Percentiles rank a stretch among this genome's conserved stretches.
phyloP scores from a whole-genome alignment of 2,113 vertebrate species.

The Felis catus region DNA sequence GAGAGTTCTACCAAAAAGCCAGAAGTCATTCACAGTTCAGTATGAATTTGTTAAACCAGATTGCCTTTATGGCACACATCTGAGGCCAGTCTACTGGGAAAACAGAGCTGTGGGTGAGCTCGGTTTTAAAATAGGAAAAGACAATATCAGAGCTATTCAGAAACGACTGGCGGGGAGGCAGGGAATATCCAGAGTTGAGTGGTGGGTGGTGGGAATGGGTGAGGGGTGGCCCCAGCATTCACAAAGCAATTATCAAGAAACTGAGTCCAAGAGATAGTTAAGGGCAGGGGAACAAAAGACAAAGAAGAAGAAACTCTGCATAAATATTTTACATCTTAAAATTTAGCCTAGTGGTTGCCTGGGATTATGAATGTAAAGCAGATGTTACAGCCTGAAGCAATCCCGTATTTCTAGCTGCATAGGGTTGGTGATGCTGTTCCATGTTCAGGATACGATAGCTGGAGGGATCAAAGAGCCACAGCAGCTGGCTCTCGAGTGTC shows the following conservation, averaged over 20 bases:
- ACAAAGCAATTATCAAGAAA: not conserved
- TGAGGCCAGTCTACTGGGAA: not conserved
- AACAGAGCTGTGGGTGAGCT: not conserved
- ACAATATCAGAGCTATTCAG: not conserved
- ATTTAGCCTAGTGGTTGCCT: not conserved
- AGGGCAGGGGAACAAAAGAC: not conserved
- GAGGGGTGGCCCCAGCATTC: too few relatives aligned
- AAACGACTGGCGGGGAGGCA: not conserved
- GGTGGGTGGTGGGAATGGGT: too few relatives aligned
- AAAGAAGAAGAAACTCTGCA: not conserved
- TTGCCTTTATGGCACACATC: not conserved
- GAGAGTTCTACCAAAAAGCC: not conserved
- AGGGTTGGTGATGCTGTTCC: not conserved
- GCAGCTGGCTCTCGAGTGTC: not conserved
- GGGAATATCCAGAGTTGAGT: not conserved
- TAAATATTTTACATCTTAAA: not conserved
- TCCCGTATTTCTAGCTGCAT: not conserved
- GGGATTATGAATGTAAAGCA: not conserved
- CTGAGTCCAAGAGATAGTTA: not conserved
- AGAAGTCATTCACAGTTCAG: not conserved
- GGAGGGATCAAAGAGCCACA: not conserved
- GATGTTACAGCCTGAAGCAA: not conserved
- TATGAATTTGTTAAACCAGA: not conserved
- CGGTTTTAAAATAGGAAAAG: not conserved
- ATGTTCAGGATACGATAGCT: not conserved